Base-by-base conservation (phyloP, 1,140 invertebrate genomes). In the Nephila pilipes region DNA sequence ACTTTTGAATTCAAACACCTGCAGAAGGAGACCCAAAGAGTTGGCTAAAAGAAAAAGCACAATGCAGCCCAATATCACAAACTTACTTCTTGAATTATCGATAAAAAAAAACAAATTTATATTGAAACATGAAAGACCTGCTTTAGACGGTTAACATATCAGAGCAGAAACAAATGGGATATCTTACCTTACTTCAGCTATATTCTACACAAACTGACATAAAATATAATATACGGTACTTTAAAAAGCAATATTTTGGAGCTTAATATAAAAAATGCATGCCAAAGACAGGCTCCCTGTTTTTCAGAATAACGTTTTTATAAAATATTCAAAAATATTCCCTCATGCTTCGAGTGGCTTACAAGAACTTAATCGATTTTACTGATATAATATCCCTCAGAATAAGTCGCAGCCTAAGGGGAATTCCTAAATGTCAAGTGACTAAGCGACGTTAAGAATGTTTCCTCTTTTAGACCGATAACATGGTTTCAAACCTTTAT, bases 271-370 rank as follows among this genome's bases (percentile, higher is more conserved):
- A 60, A 60, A 60, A 14, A 20, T 20, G 1, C 58, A 22, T 22
- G 58, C 16, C 5, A 18, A 22, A 60, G 22, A 46, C 46, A 46
- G 2, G 16, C 18, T 1, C 29, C 32, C 69, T 36, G 29, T 75
- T 75, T 46, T 6, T 32, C 18, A 18, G 29, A 32, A 32, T 18
- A 32, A 6, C 46, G n/a, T 29, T 32, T 75, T 75, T 18, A 18
- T 29, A 29, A 75, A 75, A 75, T 75, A 75, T 75, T 75, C 36
- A 75, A 75, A 75, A 75, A 75, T 75, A 75, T 75, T 29, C 12
- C 29, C 29, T 36, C 69, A 32, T 18, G 32, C 69, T 75, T 29
- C 3, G 10, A 75, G 69, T 36, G 69, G 29, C 32, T 75, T 75
- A 75, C 69, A 75, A 32, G 69, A 75, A 18, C 69, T 18, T 75